A percentile compares a stretch with the other conserved stretches of the same genome.
phyloP scores from a whole-genome alignment of 2,888 invertebrate species.

The Patella pellucida region DNA sequence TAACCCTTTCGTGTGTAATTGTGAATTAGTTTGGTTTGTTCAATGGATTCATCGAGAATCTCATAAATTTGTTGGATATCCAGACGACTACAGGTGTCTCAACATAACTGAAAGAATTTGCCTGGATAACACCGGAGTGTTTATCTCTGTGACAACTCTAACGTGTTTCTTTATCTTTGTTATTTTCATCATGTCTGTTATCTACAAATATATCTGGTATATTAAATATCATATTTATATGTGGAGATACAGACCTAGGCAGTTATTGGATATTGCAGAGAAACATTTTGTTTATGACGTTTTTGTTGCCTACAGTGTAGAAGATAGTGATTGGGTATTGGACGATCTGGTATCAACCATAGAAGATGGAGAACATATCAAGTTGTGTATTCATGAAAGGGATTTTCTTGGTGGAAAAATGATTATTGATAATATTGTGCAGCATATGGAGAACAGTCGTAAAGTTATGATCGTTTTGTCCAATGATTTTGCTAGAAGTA shows the following conservation, averaged over 20 bases:
- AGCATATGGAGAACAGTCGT: slow-evolving; percentile 79
- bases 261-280: slow-evolving; percentile 58
- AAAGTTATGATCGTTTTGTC: slow-evolving; percentile 79
- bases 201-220: neutral
- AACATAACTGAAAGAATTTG: neutral
- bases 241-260: slow-evolving; percentile 66
- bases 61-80: neutral
- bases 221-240: slow-evolving; percentile 7
- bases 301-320: slow-evolving; percentile 80
- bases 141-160: neutral
- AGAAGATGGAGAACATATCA: slow-evolving; percentile 73
- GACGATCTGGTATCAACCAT: slow-evolving; percentile 78
- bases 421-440: slow-evolving; percentile 81
- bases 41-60: slow-evolving; percentile 27
- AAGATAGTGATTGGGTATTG: slow-evolving; percentile 78
- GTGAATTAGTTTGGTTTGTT: slow-evolving; percentile 68
- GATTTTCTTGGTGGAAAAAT: slow-evolving; percentile 81
- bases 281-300: slow-evolving; percentile 75
- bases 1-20: slow-evolving; percentile 78
- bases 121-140: neutral
- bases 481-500: slow-evolving; percentile 77
- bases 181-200: neutral
- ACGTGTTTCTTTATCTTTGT: neutral
- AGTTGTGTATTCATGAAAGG: slow-evolving; percentile 79
- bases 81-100: neutral